These are phyloP conservation scores for Muscidifurax raptorellus DNA, from an alignment of 1,140 invertebrate genomes.

Conservation along the genomic window DNA sequence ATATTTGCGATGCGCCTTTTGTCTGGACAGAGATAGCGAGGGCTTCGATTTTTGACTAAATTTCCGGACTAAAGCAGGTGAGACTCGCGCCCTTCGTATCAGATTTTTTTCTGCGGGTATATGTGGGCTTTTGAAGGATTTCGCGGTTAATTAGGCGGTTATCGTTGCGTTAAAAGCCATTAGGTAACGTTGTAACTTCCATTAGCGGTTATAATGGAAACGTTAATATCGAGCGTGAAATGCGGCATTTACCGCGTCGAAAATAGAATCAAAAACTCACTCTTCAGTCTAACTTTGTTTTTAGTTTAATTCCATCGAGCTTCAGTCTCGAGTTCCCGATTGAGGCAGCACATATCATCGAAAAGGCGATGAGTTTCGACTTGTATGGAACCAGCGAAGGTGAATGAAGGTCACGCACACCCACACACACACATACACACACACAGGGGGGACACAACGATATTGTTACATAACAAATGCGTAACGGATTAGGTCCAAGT, in stretches of 20 bases:
- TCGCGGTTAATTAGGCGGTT: not conserved
- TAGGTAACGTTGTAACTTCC: not conserved
- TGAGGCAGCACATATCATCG: too few species aligned
- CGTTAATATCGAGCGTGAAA: too few species aligned
- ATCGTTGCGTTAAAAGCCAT: not conserved
- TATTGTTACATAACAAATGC: not conserved
- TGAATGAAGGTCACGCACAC: not conserved
- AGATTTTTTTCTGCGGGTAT: too few species aligned
- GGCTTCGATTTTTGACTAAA: slow-evolving; percentile 4
- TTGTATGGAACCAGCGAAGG: not conserved
- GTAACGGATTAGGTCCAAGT: not conserved
- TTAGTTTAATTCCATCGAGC: too few species aligned
- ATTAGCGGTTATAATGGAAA: not conserved
- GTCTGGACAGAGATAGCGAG: not conserved
- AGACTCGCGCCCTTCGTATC: not conserved
- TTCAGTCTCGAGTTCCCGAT: too few species aligned
- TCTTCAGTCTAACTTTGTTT: too few species aligned
- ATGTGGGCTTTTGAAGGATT: not conserved
- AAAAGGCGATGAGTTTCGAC: not conserved
- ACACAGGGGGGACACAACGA: too few species aligned
- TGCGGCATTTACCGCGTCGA: too few species aligned
- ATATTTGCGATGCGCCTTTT: too few species aligned
- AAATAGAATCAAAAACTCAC: too few species aligned
- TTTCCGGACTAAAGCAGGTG: not conserved
- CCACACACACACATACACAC: too few species aligned